Evolutionary conservation across 2,888 invertebrate species (phyloP).

Genomic region (Trichacis sp.): DNA sequence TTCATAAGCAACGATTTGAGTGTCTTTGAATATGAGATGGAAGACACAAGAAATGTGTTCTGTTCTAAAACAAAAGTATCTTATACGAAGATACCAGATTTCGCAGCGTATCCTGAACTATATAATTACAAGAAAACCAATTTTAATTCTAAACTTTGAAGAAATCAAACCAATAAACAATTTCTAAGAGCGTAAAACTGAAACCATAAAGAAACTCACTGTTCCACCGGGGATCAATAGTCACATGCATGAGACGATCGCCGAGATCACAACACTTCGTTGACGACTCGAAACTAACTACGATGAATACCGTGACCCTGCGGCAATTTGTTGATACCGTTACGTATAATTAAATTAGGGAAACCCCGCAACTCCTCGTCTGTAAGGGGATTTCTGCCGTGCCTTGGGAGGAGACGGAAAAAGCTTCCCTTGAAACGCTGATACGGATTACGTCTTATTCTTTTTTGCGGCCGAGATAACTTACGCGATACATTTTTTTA

Average conservation of each 20-base stretch:
- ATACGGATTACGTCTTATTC: conserved; percentile 19
- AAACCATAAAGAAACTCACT: conserved; percentile 30
- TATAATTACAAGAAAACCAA: no score
- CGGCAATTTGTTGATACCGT: conserved; percentile 60
- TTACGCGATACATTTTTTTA: no score
- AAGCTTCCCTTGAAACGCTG: conserved; percentile 31
- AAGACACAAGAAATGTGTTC: no score
- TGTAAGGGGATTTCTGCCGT: conserved; percentile 59
- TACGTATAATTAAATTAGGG: conserved; percentile 63
- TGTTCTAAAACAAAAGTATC: no score
- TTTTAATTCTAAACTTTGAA: no score
- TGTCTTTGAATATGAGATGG: no score
- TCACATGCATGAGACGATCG: conserved; percentile 14
- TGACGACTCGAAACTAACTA: conserved; percentile 49
- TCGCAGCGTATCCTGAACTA: no score
- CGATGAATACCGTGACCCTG: conserved; percentile 49
- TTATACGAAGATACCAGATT: no score
- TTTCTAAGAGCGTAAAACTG: no score
- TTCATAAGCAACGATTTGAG: no score
- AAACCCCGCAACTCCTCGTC: conserved; percentile 57
- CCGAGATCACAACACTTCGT: conserved; percentile 28
- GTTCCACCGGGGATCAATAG: conserved; percentile 12
- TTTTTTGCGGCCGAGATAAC: conserved; percentile 5
- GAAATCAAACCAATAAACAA: no score
- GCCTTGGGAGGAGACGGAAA: conserved; percentile 50